Evolutionary conservation across 2,113 vertebrate species (phyloP), one percentile per base, ranked within the genome.

Genomic region (Dipodomys stephensi): DNA sequence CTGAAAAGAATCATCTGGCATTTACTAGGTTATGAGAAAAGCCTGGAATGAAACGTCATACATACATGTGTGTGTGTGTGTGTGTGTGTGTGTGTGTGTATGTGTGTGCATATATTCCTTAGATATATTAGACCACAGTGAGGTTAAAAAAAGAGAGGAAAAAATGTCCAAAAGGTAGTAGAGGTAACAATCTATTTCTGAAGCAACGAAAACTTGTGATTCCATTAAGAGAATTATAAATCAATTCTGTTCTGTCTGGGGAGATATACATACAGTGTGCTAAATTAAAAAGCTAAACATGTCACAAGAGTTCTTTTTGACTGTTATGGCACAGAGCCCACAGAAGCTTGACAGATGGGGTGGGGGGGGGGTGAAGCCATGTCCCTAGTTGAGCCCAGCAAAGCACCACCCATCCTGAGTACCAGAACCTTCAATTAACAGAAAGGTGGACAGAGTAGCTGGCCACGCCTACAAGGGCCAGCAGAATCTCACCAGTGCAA

Each of bases 181-280:
- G 78, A 95, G 93, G 96, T 97, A 97, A 96, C 39, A 4, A 95
- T 97, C 96, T 97, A 96, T 96, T 97, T 96, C 94, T 96, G 92
- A 88, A 97, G 92, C 83, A 64, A 91, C 88, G 46, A 73, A 96
- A 95, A 94, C 68, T 89, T 88, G 72, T 35, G 96, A 82, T 96
- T 97, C 95, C 97, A 97, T 97, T 96, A 97, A 87, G 94, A 96
- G 96, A 97, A 97, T 97, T 96, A 97, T 96, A 97, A 97, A 97
- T 97, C 97, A 96, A 96, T 97, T 97, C 96, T 92, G 90, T 96
- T 95, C 95, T 91, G 95, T 97, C 96, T 96, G 97, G 96, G 97
- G 96, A 95, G n/a, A 77, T 53, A 79, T 20, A 6, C 44, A 0
- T n/a, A 0, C 57, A 62, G 76, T 86, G 76, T 74, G 85, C 88